These are phyloP conservation scores for Eclectus roratus DNA, from an alignment of 2,113 vertebrate species.

Conservation along the genomic window DNA sequence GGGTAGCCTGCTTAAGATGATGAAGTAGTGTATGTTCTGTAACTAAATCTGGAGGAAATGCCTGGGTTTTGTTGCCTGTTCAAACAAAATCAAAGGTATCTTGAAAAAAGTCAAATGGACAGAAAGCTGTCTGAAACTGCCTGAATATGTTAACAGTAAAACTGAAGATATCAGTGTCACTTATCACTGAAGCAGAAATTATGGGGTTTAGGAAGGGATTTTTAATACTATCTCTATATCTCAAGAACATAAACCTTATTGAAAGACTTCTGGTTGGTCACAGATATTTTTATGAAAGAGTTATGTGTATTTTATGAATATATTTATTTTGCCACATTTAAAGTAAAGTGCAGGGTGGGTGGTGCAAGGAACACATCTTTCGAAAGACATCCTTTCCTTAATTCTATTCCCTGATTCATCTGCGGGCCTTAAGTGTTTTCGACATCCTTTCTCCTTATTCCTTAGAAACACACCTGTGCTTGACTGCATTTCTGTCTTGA, in stretches of 20 bases:
- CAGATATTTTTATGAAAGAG: neutral
- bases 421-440: neutral
- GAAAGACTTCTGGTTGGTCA: neutral
- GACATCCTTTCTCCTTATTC: neutral
- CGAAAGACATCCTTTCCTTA: neutral
- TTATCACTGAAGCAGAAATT: neutral
- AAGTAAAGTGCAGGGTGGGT: accelerated
- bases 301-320: neutral
- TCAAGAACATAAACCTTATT: neutral
- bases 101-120: neutral
- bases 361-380: neutral
- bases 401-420: neutral
- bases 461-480: neutral
- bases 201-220: neutral
- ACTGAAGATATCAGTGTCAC: neutral
- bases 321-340: neutral
- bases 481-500: neutral
- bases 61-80: neutral
- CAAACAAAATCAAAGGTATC: neutral
- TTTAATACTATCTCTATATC: neutral
- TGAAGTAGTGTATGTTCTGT: neutral
- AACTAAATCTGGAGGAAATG: neutral
- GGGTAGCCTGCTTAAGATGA: conserved; percentile 13
- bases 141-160: neutral
- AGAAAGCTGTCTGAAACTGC: neutral